Evolutionary conservation across 2,113 vertebrate genomes (phyloP), one percentile per base, ranked within the genome.

Genomic region (Erythrocercus mccallii): DNA sequence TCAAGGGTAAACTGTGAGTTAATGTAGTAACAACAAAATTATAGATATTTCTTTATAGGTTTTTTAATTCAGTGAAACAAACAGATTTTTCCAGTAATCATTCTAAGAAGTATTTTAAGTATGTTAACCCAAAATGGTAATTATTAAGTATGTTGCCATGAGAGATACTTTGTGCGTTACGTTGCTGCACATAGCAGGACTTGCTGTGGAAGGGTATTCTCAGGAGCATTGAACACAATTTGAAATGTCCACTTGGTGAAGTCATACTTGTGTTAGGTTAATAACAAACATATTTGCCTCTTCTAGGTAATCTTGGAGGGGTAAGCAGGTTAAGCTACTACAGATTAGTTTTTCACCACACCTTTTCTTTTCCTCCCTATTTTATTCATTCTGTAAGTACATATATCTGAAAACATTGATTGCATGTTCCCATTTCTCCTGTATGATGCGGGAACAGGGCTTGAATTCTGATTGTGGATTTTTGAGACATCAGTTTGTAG

Each of bases 61-160:
- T 64, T 95, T 88, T 88, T 58, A 84, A 81, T 78, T 45, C 42
- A n/a, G 38, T 58, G 92, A 69, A 95, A 85, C 69, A 56, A 93
- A 84, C 70, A 71, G 65, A 58, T 81, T 92, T 91, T 73, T 60
- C 61, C 53, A 40, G 51, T 62, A 64, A 80, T 48, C n/a, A 40
- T 88, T 92, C 47, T 33, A 25, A 44, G 86, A 95, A 42, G 33
- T 79, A 95, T 92, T 90, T 90, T 78, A 84, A 65, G 86, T 50
- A 90, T 53, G 37, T 66, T 78, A 83, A 62, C 47, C 22, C 58
- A 19, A 80, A 92, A 60, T 68, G 40, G 51, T 81, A 88, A 81
- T 92, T 91, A 82, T 65, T 48, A 71, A 82, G 42, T 61, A 12
- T 42, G 30, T 77, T 90, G 71, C 72, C 45, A 6, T 53, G 83